Evolutionary conservation across 64 coral and sea anemone species (phyloP).

Genomic region (Montipora capricornis): DNA sequence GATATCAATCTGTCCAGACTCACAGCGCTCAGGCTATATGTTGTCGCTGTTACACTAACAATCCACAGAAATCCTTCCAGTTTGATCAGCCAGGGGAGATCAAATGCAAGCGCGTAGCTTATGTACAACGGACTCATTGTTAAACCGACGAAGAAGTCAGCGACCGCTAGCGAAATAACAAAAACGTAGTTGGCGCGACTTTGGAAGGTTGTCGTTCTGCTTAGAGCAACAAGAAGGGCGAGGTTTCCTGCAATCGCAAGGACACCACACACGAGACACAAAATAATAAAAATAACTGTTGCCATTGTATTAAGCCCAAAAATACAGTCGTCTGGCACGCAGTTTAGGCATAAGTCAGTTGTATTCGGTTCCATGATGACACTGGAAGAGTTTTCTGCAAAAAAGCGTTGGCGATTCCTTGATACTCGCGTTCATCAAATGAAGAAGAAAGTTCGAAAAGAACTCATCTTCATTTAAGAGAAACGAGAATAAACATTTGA

Average conservation of each 20-base stretch:
- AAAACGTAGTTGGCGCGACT: neutral
- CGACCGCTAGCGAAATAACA: slow-evolving; percentile 16
- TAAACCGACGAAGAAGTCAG: slow-evolving; percentile 41
- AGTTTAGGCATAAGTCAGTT: neutral
- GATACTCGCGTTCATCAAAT: neutral
- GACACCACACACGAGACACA: neutral
- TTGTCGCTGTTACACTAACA: slow-evolving; percentile 36
- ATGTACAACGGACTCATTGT: slow-evolving; percentile 25
- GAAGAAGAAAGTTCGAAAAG: neutral
- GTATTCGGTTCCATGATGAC: neutral
- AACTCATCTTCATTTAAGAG: neutral
- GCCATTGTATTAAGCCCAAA: neutral
- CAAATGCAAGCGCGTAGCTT: neutral
- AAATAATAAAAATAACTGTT: neutral
- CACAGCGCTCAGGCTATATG: slow-evolving; percentile 37
- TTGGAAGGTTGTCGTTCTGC: neutral
- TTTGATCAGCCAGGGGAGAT: slow-evolving; percentile 6
- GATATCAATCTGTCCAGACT: slow-evolving; percentile 41
- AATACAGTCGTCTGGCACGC: neutral
- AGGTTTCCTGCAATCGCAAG: slow-evolving; percentile 32
- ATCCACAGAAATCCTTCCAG: slow-evolving; percentile 38
- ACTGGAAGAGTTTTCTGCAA: no score
- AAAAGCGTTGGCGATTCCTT: neutral
- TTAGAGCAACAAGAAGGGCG: neutral
- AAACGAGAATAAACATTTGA: no score